Evolutionary conservation across 2,888 invertebrate species (phyloP).

Genomic region (Nymphalis c-album): DNA sequence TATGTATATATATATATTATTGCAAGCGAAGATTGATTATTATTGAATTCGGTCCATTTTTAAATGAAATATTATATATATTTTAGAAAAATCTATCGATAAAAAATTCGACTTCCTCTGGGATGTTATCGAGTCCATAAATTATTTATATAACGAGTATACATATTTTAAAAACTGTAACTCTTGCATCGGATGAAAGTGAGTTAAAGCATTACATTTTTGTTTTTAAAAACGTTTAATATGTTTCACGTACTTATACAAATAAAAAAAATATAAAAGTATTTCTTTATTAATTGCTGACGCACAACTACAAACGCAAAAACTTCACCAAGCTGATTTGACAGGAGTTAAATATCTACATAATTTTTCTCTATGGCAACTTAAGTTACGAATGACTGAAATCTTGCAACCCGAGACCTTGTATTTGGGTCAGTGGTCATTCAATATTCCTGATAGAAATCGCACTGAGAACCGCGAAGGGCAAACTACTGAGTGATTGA

Average conservation of each 20-base stretch:
- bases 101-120: slow-evolving; percentile 10
- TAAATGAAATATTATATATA: neutral
- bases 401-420: slow-evolving; percentile 21
- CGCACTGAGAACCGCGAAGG: slow-evolving; percentile 32
- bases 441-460: slow-evolving; percentile 39
- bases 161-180: neutral
- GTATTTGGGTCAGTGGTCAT: slow-evolving; percentile 41
- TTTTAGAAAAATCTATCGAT: slow-evolving; percentile 8
- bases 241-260: neutral
- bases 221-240: too few relatives aligned
- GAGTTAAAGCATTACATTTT: too few relatives aligned
- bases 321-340: neutral
- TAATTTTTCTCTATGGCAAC: slow-evolving; percentile 6
- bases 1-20: slow-evolving; percentile 2
- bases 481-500: slow-evolving; percentile 31
- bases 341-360: neutral
- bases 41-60: neutral
- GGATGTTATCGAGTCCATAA: slow-evolving; percentile 9
- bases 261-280: too few relatives aligned
- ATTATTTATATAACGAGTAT: slow-evolving; percentile 5
- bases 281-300: too few relatives aligned
- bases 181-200: too few relatives aligned
- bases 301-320: too few relatives aligned
- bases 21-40: neutral
- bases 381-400: slow-evolving; percentile 5